Evolutionary conservation across 2,888 invertebrate species (phyloP).

Genomic region (Macroteleia sp.): DNA sequence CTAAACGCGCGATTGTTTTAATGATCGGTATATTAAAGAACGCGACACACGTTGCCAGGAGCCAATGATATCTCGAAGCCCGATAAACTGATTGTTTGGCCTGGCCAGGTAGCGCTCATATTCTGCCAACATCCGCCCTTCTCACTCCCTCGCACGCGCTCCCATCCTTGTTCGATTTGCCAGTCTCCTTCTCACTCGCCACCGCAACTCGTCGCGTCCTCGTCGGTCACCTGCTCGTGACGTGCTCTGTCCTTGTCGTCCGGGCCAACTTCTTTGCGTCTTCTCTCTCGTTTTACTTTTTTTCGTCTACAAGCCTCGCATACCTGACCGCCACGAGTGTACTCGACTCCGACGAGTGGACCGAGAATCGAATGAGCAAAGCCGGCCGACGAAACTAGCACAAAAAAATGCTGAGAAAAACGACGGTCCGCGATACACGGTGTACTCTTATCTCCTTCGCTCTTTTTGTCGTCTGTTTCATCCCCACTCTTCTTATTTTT

Average conservation of each 20-base stretch:
- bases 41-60: slow-evolving; percentile 74
- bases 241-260: slow-evolving; percentile 32
- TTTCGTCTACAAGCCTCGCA: slow-evolving; percentile 78
- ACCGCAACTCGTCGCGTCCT: too few relatives aligned
- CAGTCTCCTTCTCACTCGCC: slow-evolving; percentile 47
- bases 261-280: slow-evolving; percentile 69
- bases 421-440: slow-evolving; percentile 31
- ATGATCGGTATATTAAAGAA: slow-evolving; percentile 51
- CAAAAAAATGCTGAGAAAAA: slow-evolving; percentile 34
- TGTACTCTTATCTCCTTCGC: not conserved
- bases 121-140: slow-evolving; percentile 65
- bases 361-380: slow-evolving; percentile 50
- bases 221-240: too few relatives aligned
- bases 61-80: slow-evolving; percentile 73
- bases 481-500: not conserved
- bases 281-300: slow-evolving; percentile 71
- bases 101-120: slow-evolving; percentile 69
- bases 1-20: slow-evolving; percentile 36
- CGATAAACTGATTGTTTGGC: slow-evolving; percentile 79
- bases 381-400: slow-evolving; percentile 37
- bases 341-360: slow-evolving; percentile 57
- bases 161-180: slow-evolving; percentile 15
- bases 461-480: slow-evolving; percentile 5
- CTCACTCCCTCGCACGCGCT: slow-evolving; percentile 25
- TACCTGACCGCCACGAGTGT: slow-evolving; percentile 81